phyloP scores from a whole-genome alignment of 92 coral and sea anemone genomes.

The Palythoa grandis region DNA sequence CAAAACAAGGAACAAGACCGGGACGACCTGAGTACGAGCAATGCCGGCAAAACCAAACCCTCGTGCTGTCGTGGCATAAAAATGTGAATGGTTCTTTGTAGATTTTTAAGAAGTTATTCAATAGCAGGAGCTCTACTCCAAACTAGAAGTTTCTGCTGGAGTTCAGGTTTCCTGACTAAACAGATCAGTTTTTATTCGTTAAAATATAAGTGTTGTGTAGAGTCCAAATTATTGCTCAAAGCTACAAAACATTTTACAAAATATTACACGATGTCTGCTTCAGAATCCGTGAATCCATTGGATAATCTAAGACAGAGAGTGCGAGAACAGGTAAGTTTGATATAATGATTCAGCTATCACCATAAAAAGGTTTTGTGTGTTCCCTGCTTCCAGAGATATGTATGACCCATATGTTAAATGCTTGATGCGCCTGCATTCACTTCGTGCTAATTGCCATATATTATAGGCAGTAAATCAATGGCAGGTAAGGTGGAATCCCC shows the following conservation, averaged over 20 bases:
- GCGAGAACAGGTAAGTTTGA: slow-evolving; percentile 38
- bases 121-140: slow-evolving; percentile 18
- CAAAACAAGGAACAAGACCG: slow-evolving; percentile 27
- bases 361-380: not conserved
- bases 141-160: not conserved
- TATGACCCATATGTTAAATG: not conserved
- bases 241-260: slow-evolving; percentile 16
- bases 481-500: not conserved
- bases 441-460: not conserved
- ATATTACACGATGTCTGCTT: slow-evolving; percentile 40
- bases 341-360: too few species aligned
- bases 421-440: not conserved
- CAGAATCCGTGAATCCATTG: slow-evolving; percentile 28
- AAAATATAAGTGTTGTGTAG: slow-evolving; percentile 11
- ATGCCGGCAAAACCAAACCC: slow-evolving; percentile 40
- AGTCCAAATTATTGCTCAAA: not conserved
- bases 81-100: slow-evolving; percentile 44
- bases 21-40: slow-evolving; percentile 32
- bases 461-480: not conserved
- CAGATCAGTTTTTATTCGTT: slow-evolving; percentile 8
- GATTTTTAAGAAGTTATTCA: slow-evolving; percentile 25
- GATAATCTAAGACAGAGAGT: slow-evolving; percentile 35
- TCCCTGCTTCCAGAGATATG: not conserved
- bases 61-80: slow-evolving; percentile 47
- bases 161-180: slow-evolving; percentile 1